phyloP scores from a whole-genome alignment of 2,113 vertebrate species.

The Nasalis larvatus region DNA sequence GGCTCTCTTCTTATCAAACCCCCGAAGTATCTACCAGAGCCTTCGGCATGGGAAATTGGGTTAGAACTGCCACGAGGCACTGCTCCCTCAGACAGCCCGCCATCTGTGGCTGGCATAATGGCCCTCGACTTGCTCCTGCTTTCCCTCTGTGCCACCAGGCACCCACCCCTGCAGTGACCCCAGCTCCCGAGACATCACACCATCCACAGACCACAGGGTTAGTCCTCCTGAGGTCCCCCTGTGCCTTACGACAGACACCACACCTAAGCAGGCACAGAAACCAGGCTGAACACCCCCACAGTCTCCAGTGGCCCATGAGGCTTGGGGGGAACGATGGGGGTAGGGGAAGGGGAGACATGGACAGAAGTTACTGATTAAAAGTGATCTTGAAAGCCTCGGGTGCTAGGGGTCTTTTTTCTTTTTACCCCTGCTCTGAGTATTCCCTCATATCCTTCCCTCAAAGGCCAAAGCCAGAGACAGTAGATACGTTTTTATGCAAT shows the following conservation, averaged over 20 bases:
- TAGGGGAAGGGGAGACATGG: fast-evolving
- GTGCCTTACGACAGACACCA: neutral
- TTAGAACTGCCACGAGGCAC: neutral
- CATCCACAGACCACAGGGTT: too few relatives aligned
- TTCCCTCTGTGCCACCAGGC: neutral
- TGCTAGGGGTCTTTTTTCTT: neutral
- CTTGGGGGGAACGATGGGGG: fast-evolving
- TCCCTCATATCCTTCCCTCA: neutral
- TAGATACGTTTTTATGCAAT: neutral
- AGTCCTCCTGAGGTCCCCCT: neutral
- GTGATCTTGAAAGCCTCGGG: neutral
- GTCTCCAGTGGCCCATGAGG: neutral
- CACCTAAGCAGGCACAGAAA: neutral
- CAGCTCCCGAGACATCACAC: neutral
- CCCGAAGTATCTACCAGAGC: neutral
- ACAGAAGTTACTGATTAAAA: neutral
- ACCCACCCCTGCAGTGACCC: too few relatives aligned
- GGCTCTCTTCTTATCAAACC: too few relatives aligned
- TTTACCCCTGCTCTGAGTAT: neutral
- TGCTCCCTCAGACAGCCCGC: neutral
- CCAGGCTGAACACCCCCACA: neutral
- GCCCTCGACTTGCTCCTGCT: neutral
- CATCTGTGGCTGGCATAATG: neutral
- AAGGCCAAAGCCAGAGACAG: neutral
- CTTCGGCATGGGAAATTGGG: neutral